Percentiles rank a stretch among this genome's conserved stretches.
These are phyloP conservation scores for Bombus polaris DNA, from an alignment of 1,140 invertebrate species.

Conservation along the genomic window DNA sequence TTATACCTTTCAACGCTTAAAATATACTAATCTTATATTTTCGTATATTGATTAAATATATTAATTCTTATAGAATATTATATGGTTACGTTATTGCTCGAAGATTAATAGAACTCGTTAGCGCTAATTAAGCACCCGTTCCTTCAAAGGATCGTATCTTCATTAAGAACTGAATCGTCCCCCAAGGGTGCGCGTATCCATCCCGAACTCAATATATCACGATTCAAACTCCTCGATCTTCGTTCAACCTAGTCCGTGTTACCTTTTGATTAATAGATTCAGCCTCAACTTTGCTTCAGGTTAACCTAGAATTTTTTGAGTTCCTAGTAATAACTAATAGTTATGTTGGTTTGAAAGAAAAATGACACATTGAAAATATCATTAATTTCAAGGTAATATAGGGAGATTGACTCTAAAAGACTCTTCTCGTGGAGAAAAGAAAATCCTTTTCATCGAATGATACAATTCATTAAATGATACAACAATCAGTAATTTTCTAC, in stretches of 20 bases:
- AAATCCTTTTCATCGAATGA: too few relatives aligned
- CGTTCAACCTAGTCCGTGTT: not conserved
- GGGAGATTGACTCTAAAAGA: too few relatives aligned
- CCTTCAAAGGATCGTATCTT: not conserved
- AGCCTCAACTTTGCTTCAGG: not conserved
- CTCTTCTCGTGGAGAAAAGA: too few relatives aligned
- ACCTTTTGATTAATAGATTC: not conserved
- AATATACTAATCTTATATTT: too few relatives aligned
- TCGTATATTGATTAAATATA: not conserved
- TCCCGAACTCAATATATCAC: not conserved
- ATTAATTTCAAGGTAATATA: too few relatives aligned
- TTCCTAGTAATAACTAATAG: not conserved
- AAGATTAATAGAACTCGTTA: not conserved
- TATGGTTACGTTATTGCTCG: not conserved
- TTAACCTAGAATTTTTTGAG: not conserved
- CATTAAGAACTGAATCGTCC: not conserved
- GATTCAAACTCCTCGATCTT: not conserved
- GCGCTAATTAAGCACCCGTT: not conserved
- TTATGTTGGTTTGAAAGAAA: too few relatives aligned
- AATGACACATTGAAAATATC: too few relatives aligned
- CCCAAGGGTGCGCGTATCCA: not conserved
- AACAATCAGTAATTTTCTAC: not conserved
- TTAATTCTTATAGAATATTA: not conserved
- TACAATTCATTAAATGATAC: too few relatives aligned
- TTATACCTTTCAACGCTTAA: too few relatives aligned